Evolutionary conservation across 2,888 invertebrate genomes (phyloP), one percentile per base, ranked within the genome.

Genomic region (Ametastegia equiseti): DNA sequence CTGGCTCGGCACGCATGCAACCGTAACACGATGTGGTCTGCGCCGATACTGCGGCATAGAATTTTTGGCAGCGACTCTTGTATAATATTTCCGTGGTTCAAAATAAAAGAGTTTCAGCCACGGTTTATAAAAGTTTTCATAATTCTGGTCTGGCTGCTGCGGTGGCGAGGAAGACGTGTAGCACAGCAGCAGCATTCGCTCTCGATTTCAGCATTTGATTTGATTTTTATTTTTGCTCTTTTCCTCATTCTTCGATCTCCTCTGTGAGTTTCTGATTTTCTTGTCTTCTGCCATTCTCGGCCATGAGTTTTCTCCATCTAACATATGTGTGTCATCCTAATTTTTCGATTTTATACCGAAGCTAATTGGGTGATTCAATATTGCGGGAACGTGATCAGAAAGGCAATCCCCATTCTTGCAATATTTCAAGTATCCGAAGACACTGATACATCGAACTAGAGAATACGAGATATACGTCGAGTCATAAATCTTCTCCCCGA

Each of bases 381-480:
- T 87, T 87, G 87, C 86, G 83, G 84, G 86, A 88, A 88, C 89
- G 89, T 90, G 89, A 89, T 87, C 86, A 85, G 89, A 89, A 89
- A 86, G 82, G 83, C 83, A 86, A 88, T n/a, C 39, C 42, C 42
- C 19, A 15, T 78, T 45, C 23, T 78, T 63, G 30, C 60, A 78
- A 60, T 60, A 78, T 78, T 50, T 75, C 54, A 71, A 47, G 45
- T 30, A 71, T 30, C 27, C 30, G 60, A 15, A 45, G 71, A 71
- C 47, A 75, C 75, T 36, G 75, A 75, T 54, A 75, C 75, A 45
- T 75, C 54, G 5, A 54, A 36, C 36, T 75, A 23, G 54, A 50
- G 54, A 42, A 75, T 75, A 75, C n/a, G n/a, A n/a, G n/a, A 30
- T 33, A 36, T 67, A 65, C n/a, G 15, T 39, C 30, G 71, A 47